These are phyloP conservation scores for Lonchura striata DNA, from an alignment of 2,113 vertebrate genomes.

Conservation along the genomic window DNA sequence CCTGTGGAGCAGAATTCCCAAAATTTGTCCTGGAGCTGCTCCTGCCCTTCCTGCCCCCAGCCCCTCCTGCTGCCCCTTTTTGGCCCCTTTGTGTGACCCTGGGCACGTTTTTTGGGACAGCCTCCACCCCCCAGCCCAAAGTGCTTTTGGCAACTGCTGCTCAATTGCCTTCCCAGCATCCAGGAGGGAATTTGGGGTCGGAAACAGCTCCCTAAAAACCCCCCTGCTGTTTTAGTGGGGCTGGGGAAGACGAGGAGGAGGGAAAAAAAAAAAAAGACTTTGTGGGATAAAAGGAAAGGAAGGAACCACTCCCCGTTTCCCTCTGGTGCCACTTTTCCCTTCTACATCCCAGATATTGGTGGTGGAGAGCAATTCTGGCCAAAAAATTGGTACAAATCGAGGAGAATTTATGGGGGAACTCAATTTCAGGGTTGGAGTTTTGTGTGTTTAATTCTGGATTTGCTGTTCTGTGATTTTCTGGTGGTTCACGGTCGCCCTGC, in stretches of 20 bases:
- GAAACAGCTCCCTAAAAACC: not conserved
- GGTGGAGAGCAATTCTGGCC: not conserved
- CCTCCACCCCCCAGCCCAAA: not conserved
- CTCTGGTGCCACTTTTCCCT: not conserved
- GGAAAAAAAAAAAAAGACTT: not conserved
- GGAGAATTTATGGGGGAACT: not conserved
- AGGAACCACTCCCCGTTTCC: not conserved
- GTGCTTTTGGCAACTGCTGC: not conserved
- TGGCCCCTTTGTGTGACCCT: not conserved
- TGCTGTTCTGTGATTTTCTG: fast-evolving
- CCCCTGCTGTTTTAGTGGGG: not conserved
- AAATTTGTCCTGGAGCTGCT: too few relatives aligned
- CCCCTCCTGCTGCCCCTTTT: not conserved
- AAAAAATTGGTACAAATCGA: not conserved
- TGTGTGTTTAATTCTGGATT: not conserved
- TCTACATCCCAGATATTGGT: fast-evolving
- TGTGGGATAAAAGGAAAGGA: not conserved
- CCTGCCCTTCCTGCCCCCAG: not conserved
- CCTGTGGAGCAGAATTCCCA: too few relatives aligned
- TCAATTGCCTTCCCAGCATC: not conserved
- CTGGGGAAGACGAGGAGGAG: not conserved
- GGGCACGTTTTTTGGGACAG: not conserved
- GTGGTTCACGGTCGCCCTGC: fast-evolving
- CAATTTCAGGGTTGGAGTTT: fast-evolving
- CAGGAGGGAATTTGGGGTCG: not conserved